Evolutionary conservation across 2,888 invertebrate genomes (phyloP), one percentile per base, ranked within the genome.

Genomic region (Megaustenia siamemsis): DNA sequence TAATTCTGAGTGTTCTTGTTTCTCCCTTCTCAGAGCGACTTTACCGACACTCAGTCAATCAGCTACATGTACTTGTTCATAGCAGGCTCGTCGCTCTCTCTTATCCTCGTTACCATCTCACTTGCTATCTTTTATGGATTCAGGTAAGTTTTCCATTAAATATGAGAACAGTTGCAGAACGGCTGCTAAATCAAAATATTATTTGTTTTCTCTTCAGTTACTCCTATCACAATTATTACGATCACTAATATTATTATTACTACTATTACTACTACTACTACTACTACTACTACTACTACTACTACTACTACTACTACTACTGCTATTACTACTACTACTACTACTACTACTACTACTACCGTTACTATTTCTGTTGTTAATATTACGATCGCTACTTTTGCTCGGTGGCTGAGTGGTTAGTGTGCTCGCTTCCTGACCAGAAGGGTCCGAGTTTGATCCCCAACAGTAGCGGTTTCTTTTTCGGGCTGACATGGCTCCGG

Each of bases 61-160:
- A 82, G 82, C 40, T 82, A 82, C 49, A 32, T 82, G n/a, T 82
- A 82, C 35, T 12, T 82, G 82, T 82, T 75, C 66, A 82, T 82
- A 24, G 82, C 82, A 15, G 82, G 80, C 6, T 35, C 73, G 8
- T 73, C 75, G 24, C 53, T 68, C 0, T 75, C 71, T 40, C 53
- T 84, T 15, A 21, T 81, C 10, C 53, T 84, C 21, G 21, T 81
- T 38, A 84, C 43, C 53, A 81, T 84, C 53, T 66, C 75, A 8
- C 60, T 84, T 8, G 32, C 73, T 80, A 80, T 84, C 66, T 80
- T 80, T 68, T 68, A 76, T 38, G 82, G 82, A 35, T 82, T 82
- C 75, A 56, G 82, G 82, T 82, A 12, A 75, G 28, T 63, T 32
- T 60, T 6, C 6, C 6, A 45, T 45, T 12, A 45, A 12, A n/a